These are phyloP conservation scores for Tridacna gigas DNA, from an alignment of 2,888 invertebrate genomes.

Conservation along the genomic window DNA sequence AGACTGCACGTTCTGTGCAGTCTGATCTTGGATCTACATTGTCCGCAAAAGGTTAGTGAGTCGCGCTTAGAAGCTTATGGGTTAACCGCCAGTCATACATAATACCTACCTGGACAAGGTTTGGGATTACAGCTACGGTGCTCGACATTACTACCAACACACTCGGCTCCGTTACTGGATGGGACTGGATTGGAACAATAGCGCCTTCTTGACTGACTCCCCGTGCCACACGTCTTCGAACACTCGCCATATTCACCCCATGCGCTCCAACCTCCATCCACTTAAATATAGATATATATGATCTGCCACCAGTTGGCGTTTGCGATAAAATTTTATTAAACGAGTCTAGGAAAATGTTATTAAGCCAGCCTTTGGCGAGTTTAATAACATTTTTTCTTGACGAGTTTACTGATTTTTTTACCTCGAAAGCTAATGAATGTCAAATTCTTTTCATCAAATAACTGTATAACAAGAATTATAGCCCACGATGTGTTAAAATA, in stretches of 20 bases:
- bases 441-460: too few relatives aligned
- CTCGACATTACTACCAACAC: constrained; percentile 23
- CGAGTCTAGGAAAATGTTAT: too few relatives aligned
- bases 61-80: too few relatives aligned
- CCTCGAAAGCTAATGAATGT: too few relatives aligned
- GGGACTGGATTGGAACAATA: constrained; percentile 35
- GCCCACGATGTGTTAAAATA: too few relatives aligned
- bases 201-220: constrained; percentile 16
- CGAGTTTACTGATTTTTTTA: too few relatives aligned
- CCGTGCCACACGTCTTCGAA: constrained; percentile 28
- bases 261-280: constrained; percentile 34
- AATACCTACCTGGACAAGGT: constrained; percentile 10
- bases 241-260: constrained; percentile 31
- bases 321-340: background rate
- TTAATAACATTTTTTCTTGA: too few relatives aligned
- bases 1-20: too few relatives aligned
- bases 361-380: too few relatives aligned
- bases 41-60: too few relatives aligned
- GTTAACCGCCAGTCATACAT: background rate
- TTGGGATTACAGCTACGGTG: constrained; percentile 21
- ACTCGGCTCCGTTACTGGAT: constrained; percentile 10
- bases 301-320: background rate
- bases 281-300: background rate
- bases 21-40: too few relatives aligned
- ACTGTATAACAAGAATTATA: too few relatives aligned